Percentiles rank a stretch among this genome's conserved stretches.
Conservation (phyloP, 1,140 invertebrate genomes). For the Drosophila trapezifrons region DNA sequence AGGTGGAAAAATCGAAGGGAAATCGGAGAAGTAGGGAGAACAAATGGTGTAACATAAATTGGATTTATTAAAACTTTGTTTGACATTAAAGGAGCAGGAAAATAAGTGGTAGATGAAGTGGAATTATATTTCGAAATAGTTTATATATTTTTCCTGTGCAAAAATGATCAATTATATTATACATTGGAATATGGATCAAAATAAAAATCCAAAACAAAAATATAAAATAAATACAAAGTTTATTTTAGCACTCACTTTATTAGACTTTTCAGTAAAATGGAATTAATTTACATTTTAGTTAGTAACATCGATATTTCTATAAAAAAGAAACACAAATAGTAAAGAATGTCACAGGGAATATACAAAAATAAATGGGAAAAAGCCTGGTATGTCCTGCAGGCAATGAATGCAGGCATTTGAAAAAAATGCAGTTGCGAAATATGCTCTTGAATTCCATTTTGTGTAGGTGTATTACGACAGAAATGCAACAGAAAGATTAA, state of each 20-base stretch:
- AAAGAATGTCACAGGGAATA: conserved; percentile 3
- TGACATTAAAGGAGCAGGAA: background rate
- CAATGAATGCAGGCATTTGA: background rate
- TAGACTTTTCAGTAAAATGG: background rate
- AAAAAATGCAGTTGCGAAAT: conserved; percentile 3
- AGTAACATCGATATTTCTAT: no score
- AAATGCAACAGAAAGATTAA: background rate
- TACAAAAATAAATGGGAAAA: background rate
- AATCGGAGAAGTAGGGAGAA: background rate
- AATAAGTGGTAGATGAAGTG: background rate
- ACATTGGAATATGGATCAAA: background rate
- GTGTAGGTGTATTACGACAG: background rate
- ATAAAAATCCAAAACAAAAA: no score
- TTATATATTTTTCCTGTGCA: no score
- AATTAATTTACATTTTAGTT: background rate
- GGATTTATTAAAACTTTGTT: conserved; percentile 12
- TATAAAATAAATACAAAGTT: background rate
- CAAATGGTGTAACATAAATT: conserved; percentile 16
- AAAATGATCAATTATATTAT: no score
- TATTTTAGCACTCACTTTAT: background rate
- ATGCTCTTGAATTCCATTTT: background rate
- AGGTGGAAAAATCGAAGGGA: conserved; percentile 8
- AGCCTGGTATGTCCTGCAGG: background rate
- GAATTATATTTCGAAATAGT: background rate
- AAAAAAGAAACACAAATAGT: background rate